These are phyloP conservation scores for Notechis scutatus DNA, from an alignment of 2,113 vertebrate species.

Conservation along the genomic window DNA sequence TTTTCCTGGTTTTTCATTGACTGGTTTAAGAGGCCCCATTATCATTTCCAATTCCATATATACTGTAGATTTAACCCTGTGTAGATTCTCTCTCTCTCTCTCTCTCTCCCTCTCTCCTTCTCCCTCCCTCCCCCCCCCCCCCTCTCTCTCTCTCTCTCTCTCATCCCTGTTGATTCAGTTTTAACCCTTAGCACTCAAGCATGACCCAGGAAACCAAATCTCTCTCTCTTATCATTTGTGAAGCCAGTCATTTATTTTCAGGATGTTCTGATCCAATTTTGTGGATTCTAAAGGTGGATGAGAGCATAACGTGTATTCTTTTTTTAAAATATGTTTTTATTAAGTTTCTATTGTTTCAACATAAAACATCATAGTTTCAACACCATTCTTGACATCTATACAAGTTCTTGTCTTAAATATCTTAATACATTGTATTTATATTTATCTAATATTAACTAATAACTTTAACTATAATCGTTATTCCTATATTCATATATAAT, in stretches of 20 bases:
- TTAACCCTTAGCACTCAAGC: not conserved
- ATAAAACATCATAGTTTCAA: too few relatives aligned
- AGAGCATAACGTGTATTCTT: not conserved
- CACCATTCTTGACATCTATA: too few relatives aligned
- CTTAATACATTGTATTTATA: too few relatives aligned
- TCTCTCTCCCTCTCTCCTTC: too few relatives aligned
- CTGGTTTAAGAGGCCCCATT: not conserved
- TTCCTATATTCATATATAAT: too few relatives aligned
- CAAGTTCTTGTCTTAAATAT: too few relatives aligned
- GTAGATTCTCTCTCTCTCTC: not conserved
- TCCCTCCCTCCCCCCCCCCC: too few relatives aligned
- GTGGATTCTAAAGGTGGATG: not conserved
- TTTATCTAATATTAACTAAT: too few relatives aligned
- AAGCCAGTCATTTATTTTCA: not conserved
- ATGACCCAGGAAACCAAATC: not conserved
- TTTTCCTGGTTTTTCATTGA: not conserved
- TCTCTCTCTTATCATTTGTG: not conserved
- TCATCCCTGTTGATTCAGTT: not conserved
- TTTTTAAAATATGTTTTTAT: too few relatives aligned
- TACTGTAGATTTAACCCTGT: not conserved
- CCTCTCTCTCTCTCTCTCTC: not conserved
- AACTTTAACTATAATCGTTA: too few relatives aligned
- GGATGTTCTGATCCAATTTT: not conserved
- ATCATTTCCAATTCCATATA: not conserved
- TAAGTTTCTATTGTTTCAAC: too few relatives aligned